Evolutionary conservation across 2,113 vertebrate species (phyloP), one percentile per base, ranked within the genome.

Genomic region (Notiomystis cincta): DNA sequence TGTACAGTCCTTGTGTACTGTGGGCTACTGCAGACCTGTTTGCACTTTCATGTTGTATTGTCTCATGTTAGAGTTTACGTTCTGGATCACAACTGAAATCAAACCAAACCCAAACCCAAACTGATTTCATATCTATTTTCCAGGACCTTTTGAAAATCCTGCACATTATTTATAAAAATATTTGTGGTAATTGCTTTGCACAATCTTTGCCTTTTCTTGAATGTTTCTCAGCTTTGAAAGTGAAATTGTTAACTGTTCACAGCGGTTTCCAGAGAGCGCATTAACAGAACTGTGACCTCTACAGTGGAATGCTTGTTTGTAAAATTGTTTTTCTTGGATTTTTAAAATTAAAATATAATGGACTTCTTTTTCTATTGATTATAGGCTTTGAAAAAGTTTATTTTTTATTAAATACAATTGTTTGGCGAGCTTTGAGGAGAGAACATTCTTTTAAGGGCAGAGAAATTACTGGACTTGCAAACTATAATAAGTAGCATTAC

Each of bases 241-340:
- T 75, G 51, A 86, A 77, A 53, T 60, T 78, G 42, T 86, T 54
- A 95, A 88, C 42, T 67, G 44, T 44, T 94, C 90, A 81, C 71
- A 90, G 48, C 5, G 6, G 20, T 42, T 93, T 94, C 82, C 80
- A 92, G 60, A 62, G 51, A 80, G 71, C 3, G 3, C 64, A 67
- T 77, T 93, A 90, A 37, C n/a, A 92, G 79, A 96, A 89, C 90
- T 83, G 50, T 88, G 88, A 95, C 82, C 93, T 92, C 88, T 75
- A 30, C 64, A 94, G 47, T 6, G 33, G 91, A 93, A 93, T 94
- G 72, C 66, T 89, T 86, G 25, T 75, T 92, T 93, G 44, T 78
- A 81, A 96, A 96, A 83, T 47, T 78, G 71, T 94, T 96, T 96
- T 94, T 83, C 90, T 95, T 97, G 88, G 88, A 92, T 80, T 95